phyloP scores from a whole-genome alignment of 2,797 vertebrate species.

The Pangasius sanitwongsei region DNA sequence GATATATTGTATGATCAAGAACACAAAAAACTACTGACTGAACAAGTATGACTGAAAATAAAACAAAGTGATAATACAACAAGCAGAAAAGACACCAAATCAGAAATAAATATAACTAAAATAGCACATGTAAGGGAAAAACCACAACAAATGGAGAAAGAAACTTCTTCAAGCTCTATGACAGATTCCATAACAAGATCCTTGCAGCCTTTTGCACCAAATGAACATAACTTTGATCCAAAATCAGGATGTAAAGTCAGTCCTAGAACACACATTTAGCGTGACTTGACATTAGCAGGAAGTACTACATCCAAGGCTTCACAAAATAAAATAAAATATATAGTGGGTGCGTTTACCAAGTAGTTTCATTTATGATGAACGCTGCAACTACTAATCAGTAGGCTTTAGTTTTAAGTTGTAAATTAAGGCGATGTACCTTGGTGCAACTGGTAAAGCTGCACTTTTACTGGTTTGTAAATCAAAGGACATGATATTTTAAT shows the following conservation, averaged over 20 bases:
- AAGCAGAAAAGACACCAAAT: background rate
- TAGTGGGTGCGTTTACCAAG: no score
- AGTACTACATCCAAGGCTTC: no score
- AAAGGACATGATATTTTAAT: background rate
- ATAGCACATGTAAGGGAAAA: no score
- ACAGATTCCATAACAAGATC: background rate
- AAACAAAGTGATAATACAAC: background rate
- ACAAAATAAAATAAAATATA: background rate
- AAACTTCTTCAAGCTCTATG: background rate
- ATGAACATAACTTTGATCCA: background rate
- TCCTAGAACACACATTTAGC: background rate
- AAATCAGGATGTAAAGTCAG: background rate
- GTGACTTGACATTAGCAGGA: background rate
- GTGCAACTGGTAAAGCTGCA: background rate
- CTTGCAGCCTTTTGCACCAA: background rate
- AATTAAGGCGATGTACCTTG: background rate
- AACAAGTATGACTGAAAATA: background rate
- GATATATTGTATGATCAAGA: background rate
- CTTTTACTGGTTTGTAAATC: background rate
- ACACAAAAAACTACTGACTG: constrained; percentile 1
- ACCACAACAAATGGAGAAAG: background rate
- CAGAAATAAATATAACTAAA: background rate
- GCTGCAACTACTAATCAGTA: background rate
- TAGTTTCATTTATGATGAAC: background rate
- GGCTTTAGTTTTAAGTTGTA: background rate